Evolutionary conservation across 2,888 invertebrate species (phyloP).

Genomic region (Thymelicus lineola): DNA sequence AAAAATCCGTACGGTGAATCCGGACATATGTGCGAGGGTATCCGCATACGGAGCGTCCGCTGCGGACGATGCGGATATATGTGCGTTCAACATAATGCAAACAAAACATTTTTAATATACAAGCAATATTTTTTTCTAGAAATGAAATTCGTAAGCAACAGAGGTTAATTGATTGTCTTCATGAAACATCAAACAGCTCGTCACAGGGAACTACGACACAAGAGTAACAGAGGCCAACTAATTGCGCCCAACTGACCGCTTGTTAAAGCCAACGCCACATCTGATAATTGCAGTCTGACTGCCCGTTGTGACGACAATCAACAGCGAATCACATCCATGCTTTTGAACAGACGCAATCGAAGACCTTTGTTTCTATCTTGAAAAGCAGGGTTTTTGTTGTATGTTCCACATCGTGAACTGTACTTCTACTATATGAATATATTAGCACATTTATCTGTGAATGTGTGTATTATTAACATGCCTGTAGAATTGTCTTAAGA

Average conservation of each 20-base stretch:
- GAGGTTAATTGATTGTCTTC: neutral
- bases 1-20: no score
- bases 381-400: neutral
- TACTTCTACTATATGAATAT: no score
- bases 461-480: no score
- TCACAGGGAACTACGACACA: neutral
- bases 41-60: no score
- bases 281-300: conserved; percentile 16
- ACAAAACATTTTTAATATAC: neutral
- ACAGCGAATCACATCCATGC: conserved; percentile 11
- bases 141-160: neutral
- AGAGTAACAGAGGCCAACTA: conserved; percentile 12
- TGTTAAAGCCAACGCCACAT: conserved; percentile 43
- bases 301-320: conserved; percentile 20
- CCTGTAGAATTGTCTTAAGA: no score
- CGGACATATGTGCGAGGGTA: no score
- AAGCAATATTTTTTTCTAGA: neutral
- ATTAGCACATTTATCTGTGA: no score
- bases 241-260: conserved; percentile 48
- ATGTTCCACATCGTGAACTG: no score
- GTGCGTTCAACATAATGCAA: neutral
- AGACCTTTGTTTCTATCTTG: conserved; percentile 8
- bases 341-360: conserved; percentile 17
- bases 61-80: no score
- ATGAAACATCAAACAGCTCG: neutral